Percentiles rank a stretch among this genome's conserved stretches.
These are phyloP conservation scores for Heliconius ismenius DNA, from an alignment of 2,888 invertebrate genomes.

Conservation along the genomic window DNA sequence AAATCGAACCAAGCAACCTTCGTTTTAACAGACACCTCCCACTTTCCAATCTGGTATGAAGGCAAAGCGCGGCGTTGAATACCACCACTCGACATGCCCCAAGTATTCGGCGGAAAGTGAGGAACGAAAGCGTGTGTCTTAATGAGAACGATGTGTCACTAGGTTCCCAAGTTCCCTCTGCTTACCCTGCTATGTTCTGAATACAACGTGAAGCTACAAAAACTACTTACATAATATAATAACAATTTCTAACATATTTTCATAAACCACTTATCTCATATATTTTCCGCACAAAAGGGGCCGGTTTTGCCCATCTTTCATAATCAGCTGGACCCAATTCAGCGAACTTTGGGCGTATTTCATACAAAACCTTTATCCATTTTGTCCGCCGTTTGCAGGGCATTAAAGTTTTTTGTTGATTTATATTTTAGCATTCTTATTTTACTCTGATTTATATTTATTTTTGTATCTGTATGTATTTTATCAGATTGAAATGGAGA, in stretches of 20 bases:
- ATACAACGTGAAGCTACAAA: too few species aligned
- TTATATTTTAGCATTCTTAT: not conserved
- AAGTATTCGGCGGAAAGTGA: too few species aligned
- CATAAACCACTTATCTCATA: constrained; percentile 8
- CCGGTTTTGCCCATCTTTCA: constrained; percentile 39
- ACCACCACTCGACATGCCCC: too few species aligned
- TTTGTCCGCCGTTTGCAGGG: constrained; percentile 2
- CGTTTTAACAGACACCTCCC: not conserved
- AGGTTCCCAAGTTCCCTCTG: too few species aligned
- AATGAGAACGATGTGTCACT: too few species aligned
- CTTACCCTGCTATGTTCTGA: too few species aligned
- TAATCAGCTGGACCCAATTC: constrained; percentile 38
- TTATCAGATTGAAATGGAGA: too few species aligned
- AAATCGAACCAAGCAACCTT: not conserved
- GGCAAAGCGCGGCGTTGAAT: too few species aligned
- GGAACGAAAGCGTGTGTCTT: too few species aligned
- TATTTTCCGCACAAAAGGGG: constrained; percentile 11
- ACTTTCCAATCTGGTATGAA: too few species aligned
- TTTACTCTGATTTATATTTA: not conserved
- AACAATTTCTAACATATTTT: not conserved
- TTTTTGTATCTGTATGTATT: not conserved
- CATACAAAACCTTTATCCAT: constrained; percentile 23
- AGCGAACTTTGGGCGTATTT: constrained; percentile 36
- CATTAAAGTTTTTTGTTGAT: constrained; percentile 5
- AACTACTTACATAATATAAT: not conserved